Percentiles rank a stretch among this genome's conserved stretches.
These are phyloP conservation scores for Cerceris rybyensis DNA, from an alignment of 2,888 invertebrate genomes.

Conservation along the genomic window DNA sequence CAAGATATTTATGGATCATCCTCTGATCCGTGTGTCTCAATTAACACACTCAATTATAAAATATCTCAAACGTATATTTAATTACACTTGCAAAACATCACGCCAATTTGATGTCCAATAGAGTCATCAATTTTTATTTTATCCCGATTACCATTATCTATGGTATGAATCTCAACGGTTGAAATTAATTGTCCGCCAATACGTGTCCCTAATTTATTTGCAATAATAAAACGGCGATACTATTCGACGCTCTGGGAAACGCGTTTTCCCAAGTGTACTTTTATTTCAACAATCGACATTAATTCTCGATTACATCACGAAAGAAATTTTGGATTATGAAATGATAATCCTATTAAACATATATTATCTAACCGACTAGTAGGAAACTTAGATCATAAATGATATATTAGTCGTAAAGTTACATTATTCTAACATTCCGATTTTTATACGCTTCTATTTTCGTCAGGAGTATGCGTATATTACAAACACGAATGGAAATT, in stretches of 20 bases:
- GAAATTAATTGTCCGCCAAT: neutral
- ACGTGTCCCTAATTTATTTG: neutral
- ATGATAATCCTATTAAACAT: neutral
- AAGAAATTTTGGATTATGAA: neutral
- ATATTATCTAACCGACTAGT: neutral
- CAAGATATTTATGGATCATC: neutral
- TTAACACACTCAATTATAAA: neutral
- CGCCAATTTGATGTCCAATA: neutral
- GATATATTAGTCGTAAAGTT: conserved; percentile 20
- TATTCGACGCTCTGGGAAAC: neutral
- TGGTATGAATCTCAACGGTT: conserved; percentile 7
- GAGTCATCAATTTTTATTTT: neutral
- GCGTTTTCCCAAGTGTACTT: neutral
- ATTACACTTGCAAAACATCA: neutral
- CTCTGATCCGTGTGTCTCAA: neutral
- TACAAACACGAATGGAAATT: neutral
- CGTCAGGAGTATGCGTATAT: conserved; percentile 24
- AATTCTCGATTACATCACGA: neutral
- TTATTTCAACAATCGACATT: neutral
- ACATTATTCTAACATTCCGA: conserved; percentile 44
- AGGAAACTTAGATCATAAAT: neutral
- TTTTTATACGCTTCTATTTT: conserved; percentile 39
- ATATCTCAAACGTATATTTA: neutral
- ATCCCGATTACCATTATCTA: neutral
- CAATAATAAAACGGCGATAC: neutral